Base-by-base conservation (phyloP, 2,888 invertebrate species). In the Dione vanillae region DNA sequence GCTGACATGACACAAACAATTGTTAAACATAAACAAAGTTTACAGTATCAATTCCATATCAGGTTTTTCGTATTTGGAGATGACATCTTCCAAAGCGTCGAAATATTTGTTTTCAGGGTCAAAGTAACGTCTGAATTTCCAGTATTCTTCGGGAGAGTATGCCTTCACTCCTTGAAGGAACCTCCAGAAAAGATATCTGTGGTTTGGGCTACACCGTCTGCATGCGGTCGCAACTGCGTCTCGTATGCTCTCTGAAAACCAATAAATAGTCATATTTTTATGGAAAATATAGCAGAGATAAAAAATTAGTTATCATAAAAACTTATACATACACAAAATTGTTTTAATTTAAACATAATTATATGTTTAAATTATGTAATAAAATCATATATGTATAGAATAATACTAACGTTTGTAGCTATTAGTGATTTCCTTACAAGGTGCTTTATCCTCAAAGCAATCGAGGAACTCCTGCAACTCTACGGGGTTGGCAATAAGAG, bases 101-200 rank as follows among this genome's bases (percentile, higher is more conserved):
- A 94, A 94, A 81, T 95, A 94, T 70, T 86, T 89, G 51, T 93
- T 94, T 47, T 94, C 87, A 5, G 95, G 94, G 81, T 96, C 96
- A 79, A 88, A 94, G 69, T 94, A 94, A 67, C 86, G 84, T 78
- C 91, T 92, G 72, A 94, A 87, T 6, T 83, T 85, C 41, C 82
- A 79, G 84, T 91, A 94, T 40, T 93, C 91, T 10, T 85, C 78
- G 0, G 94, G 93, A 0, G 89, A 94, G 66, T 93, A 92, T 59
- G 88, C 85, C 72, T 95, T 94, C 76, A 97, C 5, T 8, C 67
- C 75, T 14, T 67, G n/a, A 0, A 78, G 70, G 35, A 75, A 76
- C 16, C 61, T 37, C 45, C 70, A 67, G 49, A 67, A 69, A 3
- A 59, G 67, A 12, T 73, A 69, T 41, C 73, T 76, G 45, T 78